Percentiles rank a stretch among this genome's conserved stretches.
Conservation (phyloP, 2,888 invertebrate species). For the Asteroscopus sphinx region DNA sequence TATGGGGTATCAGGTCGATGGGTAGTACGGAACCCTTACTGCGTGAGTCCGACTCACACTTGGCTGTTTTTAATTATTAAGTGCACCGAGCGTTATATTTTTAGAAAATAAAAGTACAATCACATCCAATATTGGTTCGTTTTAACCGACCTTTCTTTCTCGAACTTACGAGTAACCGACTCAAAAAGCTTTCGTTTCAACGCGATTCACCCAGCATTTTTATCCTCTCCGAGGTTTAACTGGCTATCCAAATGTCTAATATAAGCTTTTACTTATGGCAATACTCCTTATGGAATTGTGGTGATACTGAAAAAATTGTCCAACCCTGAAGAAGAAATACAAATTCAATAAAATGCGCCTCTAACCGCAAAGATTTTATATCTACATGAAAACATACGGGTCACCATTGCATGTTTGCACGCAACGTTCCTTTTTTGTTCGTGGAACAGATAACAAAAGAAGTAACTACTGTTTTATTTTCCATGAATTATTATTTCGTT, state of each 20-base stretch:
- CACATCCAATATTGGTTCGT: slow-evolving; percentile 19
- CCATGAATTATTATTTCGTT: slow-evolving; percentile 21
- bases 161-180: slow-evolving; percentile 7
- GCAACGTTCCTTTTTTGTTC: slow-evolving; percentile 8
- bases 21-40: no score
- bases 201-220: slow-evolving; percentile 3
- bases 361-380: slow-evolving; percentile 48
- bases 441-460: slow-evolving; percentile 21
- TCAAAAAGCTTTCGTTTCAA: slow-evolving; percentile 22
- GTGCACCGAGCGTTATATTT: no score
- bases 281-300: slow-evolving; percentile 4
- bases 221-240: slow-evolving; percentile 11
- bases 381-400: slow-evolving; percentile 39
- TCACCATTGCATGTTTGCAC: slow-evolving; percentile 19
- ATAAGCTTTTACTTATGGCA: background rate
- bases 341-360: slow-evolving; percentile 53
- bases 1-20: no score
- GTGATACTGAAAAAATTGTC: background rate
- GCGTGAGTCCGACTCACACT: no score
- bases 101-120: slow-evolving; percentile 23
- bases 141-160: slow-evolving; percentile 3
- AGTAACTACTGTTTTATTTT: slow-evolving; percentile 32
- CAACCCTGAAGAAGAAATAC: slow-evolving; percentile 20
- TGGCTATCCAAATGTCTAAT: slow-evolving; percentile 16
- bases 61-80: no score